These are phyloP conservation scores for Cyanistes caeruleus DNA, from an alignment of 2,113 vertebrate genomes.

Conservation along the genomic window DNA sequence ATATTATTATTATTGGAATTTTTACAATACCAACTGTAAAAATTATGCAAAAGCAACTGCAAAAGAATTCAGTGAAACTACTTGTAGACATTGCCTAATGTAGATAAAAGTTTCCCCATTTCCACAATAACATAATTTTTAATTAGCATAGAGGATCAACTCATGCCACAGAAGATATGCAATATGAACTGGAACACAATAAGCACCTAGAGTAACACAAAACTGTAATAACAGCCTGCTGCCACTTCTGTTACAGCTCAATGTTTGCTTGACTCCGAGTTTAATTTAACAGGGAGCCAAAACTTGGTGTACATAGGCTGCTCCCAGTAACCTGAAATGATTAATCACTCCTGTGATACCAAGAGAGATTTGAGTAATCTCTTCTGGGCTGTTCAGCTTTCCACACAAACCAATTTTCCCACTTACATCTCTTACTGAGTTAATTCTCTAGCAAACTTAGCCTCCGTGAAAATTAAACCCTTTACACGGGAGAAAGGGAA, in stretches of 20 bases:
- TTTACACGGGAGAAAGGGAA: not conserved
- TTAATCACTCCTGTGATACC: not conserved
- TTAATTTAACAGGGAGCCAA: not conserved
- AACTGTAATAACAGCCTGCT: not conserved
- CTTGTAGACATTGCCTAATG: not conserved
- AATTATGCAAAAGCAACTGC: not conserved
- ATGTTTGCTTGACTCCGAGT: not conserved
- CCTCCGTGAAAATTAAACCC: not conserved
- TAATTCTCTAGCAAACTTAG: not conserved
- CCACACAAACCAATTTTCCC: not conserved
- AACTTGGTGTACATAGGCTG: not conserved
- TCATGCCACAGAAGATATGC: not conserved
- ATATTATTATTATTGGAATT: not conserved
- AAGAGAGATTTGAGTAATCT: not conserved
- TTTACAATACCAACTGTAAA: not conserved
- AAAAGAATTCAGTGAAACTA: not conserved
- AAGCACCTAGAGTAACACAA: not conserved
- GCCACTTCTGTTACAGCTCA: not conserved
- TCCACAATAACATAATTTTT: not conserved
- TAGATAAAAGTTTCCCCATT: not conserved
- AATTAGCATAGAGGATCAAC: not conserved
- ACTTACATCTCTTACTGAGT: not conserved
- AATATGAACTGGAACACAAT: not conserved
- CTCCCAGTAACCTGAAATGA: not conserved
- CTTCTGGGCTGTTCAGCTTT: not conserved